Percentiles rank a stretch among this genome's conserved stretches.
Conservation (phyloP, 2,888 invertebrate species). For the Lampropteryx suffumata region DNA sequence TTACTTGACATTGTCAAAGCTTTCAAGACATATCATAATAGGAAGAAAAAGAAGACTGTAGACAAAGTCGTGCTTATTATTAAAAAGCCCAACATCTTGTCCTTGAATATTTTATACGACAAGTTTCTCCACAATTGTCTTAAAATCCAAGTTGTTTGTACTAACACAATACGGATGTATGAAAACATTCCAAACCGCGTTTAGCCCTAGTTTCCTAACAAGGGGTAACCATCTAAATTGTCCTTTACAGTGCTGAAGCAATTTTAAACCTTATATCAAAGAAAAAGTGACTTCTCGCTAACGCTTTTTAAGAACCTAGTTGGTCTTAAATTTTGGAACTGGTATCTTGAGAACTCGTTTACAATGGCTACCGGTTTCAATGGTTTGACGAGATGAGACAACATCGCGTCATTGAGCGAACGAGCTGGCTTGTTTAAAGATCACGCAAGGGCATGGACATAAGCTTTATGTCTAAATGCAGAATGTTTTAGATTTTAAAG, state of each 20-base stretch:
- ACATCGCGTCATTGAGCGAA: conserved; percentile 32
- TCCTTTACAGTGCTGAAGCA: too few relatives aligned
- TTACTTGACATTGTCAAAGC: too few relatives aligned
- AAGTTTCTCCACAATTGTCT: not conserved
- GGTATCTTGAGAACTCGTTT: conserved; percentile 35
- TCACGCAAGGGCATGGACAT: not conserved
- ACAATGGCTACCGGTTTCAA: conserved; percentile 37
- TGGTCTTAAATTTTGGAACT: conserved; percentile 30
- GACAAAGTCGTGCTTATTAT: too few relatives aligned
- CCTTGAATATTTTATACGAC: too few relatives aligned
- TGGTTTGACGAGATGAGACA: conserved; percentile 34
- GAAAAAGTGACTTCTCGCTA: too few relatives aligned
- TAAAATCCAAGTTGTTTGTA: conserved; percentile 1
- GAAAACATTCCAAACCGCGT: conserved; percentile 27
- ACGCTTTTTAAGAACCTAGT: conserved; percentile 2
- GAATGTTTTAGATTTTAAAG: too few relatives aligned
- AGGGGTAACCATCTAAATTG: not conserved
- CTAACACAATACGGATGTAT: conserved; percentile 22
- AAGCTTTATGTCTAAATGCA: too few relatives aligned
- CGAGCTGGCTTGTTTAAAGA: conserved; percentile 29
- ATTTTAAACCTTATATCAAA: too few relatives aligned
- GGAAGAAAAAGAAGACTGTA: too few relatives aligned
- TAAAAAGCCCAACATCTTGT: too few relatives aligned
- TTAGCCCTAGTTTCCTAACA: not conserved
- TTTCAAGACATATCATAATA: too few relatives aligned